Evolutionary conservation across 1,140 invertebrate genomes (phyloP), one percentile per base, ranked within the genome.

Genomic region (Drosophila virilis): DNA sequence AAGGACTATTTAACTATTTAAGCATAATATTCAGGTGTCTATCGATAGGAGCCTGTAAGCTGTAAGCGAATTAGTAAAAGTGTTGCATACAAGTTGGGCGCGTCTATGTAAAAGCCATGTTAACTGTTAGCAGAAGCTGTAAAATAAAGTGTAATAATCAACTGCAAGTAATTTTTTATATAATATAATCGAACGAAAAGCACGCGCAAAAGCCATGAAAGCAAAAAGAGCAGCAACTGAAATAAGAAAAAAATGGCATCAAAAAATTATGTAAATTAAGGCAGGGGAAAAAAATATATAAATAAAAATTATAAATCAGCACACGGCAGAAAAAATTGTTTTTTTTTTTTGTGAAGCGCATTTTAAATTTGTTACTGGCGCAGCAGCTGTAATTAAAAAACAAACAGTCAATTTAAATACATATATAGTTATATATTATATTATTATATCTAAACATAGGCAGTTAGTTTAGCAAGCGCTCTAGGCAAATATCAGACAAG

Each of bases 381-480:
- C 77, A 90, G 78, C 85, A 67, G 80, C 80, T 90, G 86, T 78
- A 89, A 89, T 72, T 76, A 77, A 77, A 62, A 75, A 77, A 77
- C 58, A 79, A 76, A 78, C 51, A 52, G 52, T 54, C 50, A 80
- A 69, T 60, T 64, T 76, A 78, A 70, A 68, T 66, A 75, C 51
- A 38, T 22, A 12, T 38, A 22, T 40, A 48, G 6, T 13, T 60
- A 57, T 78, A 50, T 22, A 43, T 50, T 61, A 38, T 45, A 46
- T 42, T 37, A 57, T 68, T 28, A 55, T 62, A 42, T 33, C 43
- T 48, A 51, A 40, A 50, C 42, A 37, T 58, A 57, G 72, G 70
- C 65, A 60, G 75, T 88, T 65, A 75, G 80, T 74, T 55, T 10
- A 62, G 51, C 32, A 66, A 77, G 67, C 61, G 15, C 38, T 59